Percentiles rank a stretch among this genome's conserved stretches.
phyloP scores from a whole-genome alignment of 2,888 invertebrate genomes.

The Tuta absoluta region DNA sequence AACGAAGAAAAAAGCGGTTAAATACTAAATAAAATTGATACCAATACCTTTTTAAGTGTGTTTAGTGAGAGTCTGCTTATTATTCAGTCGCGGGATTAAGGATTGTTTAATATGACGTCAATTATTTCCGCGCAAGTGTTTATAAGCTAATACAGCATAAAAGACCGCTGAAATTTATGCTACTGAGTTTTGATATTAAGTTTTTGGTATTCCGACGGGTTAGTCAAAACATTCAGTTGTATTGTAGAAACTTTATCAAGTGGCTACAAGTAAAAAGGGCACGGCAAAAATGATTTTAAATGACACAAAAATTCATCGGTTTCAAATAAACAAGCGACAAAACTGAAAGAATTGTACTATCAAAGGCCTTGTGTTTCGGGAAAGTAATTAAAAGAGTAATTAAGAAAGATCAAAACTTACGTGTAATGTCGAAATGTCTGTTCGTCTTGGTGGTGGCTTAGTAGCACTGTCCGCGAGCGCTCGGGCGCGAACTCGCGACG shows the following conservation, averaged over 20 bases:
- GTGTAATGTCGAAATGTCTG: neutral
- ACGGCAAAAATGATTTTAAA: neutral
- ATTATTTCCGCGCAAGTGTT: too few relatives aligned
- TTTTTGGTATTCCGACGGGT: too few relatives aligned
- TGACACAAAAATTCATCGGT: neutral
- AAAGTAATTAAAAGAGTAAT: conserved; percentile 2
- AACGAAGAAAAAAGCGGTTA: too few relatives aligned
- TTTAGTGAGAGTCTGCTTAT: too few relatives aligned
- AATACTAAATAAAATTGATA: too few relatives aligned
- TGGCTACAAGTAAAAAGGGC: neutral
- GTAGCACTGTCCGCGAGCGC: conserved; percentile 18
- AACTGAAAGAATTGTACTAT: neutral
- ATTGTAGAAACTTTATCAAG: neutral
- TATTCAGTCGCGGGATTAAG: neutral
- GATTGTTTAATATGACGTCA: neutral
- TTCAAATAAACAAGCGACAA: neutral
- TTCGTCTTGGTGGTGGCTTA: neutral
- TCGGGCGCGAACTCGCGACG: conserved; percentile 7
- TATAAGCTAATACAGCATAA: too few relatives aligned
- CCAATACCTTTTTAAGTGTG: too few relatives aligned
- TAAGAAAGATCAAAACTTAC: neutral
- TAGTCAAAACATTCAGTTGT: too few relatives aligned
- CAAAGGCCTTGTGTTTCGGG: neutral
- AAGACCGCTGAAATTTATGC: too few relatives aligned
- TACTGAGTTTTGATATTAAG: too few relatives aligned